Conservation (phyloP, 2,888 invertebrate genomes). For the Dorcus parallelipipedus region DNA sequence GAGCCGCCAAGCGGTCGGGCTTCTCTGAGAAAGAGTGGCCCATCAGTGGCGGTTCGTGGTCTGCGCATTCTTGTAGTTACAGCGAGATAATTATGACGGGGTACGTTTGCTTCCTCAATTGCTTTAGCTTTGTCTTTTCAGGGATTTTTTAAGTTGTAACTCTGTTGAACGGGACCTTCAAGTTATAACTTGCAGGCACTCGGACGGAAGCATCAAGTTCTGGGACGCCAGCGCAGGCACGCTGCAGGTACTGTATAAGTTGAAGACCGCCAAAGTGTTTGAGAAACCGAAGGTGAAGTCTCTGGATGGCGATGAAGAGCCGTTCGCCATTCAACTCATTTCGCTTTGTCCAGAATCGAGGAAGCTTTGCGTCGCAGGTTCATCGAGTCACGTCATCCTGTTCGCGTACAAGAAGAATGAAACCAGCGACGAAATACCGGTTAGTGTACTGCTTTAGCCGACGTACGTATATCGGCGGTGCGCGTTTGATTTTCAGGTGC, state of each 20-base stretch:
- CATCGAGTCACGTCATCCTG: conserved; percentile 89
- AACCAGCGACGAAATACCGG: conserved; percentile 75
- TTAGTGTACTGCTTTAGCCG: conserved; percentile 37
- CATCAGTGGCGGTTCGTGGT: conserved; percentile 94
- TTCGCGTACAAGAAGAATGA: conserved; percentile 95
- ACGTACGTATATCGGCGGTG: too few species aligned
- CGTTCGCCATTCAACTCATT: conserved; percentile 85
- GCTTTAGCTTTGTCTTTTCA: not conserved
- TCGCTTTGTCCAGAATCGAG: conserved; percentile 92
- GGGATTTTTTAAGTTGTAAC: not conserved
- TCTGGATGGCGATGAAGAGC: conserved; percentile 74
- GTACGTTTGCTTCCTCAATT: conserved; percentile 50
- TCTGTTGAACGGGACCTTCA: conserved; percentile 4
- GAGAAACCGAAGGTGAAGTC: conserved; percentile 68
- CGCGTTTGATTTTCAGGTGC: conserved; percentile 52
- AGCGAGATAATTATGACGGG: conserved; percentile 98
- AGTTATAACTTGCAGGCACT: conserved; percentile 63
- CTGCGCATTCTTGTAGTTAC: conserved; percentile 92
- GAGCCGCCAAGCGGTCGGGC: conserved; percentile 69
- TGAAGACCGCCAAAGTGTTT: conserved; percentile 93
- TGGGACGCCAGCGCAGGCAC: conserved; percentile 98
- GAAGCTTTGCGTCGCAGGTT: conserved; percentile 83
- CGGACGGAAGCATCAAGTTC: conserved; percentile 97
- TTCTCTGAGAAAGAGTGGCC: conserved; percentile 96
- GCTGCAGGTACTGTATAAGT: conserved; percentile 93